Percentiles rank a stretch among this genome's conserved stretches.
Evolutionary conservation across 2,888 invertebrate genomes (phyloP).

Genomic region (Cryptus viduatorius): DNA sequence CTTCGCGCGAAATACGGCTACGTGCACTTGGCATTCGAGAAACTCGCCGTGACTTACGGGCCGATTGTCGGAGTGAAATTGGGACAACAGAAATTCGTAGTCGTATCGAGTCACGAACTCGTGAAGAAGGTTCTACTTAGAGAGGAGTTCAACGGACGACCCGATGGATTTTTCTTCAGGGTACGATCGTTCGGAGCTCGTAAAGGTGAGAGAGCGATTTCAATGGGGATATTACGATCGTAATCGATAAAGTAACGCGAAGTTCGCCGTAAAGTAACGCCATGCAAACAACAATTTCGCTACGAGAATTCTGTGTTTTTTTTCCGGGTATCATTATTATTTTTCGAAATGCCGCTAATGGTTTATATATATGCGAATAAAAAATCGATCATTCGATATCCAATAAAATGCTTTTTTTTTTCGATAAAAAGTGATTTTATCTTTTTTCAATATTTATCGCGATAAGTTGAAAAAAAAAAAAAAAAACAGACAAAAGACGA

Average conservation of each 20-base stretch:
- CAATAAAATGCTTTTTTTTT: no score
- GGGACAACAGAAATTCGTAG: constrained; percentile 88
- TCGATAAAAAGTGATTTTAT: neutral
- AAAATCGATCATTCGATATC: no score
- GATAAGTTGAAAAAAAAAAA: neutral
- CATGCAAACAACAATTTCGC: no score
- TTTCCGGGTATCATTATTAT: no score
- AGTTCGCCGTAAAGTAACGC: no score
- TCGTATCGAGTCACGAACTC: constrained; percentile 88
- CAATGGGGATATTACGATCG: no score
- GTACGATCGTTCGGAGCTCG: constrained; percentile 89
- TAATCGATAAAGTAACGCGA: no score
- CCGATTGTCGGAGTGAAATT: constrained; percentile 89
- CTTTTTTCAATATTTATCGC: constrained; percentile 14
- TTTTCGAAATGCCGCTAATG: no score
- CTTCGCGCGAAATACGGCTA: constrained; percentile 84
- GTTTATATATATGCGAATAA: no score
- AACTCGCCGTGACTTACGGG: constrained; percentile 88
- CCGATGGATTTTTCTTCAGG: constrained; percentile 90
- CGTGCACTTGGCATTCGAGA: constrained; percentile 88
- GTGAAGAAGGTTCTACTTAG: constrained; percentile 88
- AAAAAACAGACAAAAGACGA: neutral
- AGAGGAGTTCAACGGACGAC: constrained; percentile 90
- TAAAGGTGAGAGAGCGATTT: constrained; percentile 85
- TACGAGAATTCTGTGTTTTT: no score